phyloP scores from a whole-genome alignment of 2,888 invertebrate genomes.

The Congeria kusceri region DNA sequence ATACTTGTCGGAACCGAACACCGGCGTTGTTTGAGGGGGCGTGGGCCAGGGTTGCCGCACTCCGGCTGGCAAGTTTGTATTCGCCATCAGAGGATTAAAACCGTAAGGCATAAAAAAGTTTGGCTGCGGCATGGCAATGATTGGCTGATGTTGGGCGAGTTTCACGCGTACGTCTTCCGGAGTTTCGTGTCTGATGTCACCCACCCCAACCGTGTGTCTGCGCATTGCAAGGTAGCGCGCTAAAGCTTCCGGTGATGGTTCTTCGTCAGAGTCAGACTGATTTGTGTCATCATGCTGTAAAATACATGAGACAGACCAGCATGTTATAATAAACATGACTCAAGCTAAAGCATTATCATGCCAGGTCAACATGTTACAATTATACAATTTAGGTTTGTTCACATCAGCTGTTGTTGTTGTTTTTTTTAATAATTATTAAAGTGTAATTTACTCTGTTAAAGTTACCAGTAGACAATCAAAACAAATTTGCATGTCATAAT shows the following conservation, averaged over 20 bases:
- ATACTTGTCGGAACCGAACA: slow-evolving; percentile 96
- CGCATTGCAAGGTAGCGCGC: slow-evolving; percentile 88
- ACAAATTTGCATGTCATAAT: too few species aligned
- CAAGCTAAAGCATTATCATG: too few species aligned
- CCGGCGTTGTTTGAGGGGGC: slow-evolving; percentile 77
- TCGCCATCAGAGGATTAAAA: slow-evolving; percentile 54
- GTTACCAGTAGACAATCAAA: too few species aligned
- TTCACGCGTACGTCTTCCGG: slow-evolving; percentile 81
- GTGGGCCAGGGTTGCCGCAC: slow-evolving; percentile 87
- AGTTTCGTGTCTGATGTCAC: slow-evolving; percentile 94
- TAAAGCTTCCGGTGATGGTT: slow-evolving; percentile 85
- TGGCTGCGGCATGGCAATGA: slow-evolving; percentile 79
- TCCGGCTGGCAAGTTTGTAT: slow-evolving; percentile 93
- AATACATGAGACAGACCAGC: not conserved
- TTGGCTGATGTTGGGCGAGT: slow-evolving; percentile 81
- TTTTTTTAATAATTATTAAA: too few species aligned
- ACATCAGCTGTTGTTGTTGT: too few species aligned
- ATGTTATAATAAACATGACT: too few species aligned
- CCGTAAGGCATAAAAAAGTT: slow-evolving; percentile 75
- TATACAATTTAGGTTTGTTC: too few species aligned
- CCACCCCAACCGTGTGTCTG: slow-evolving; percentile 95
- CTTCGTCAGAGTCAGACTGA: slow-evolving; percentile 85
- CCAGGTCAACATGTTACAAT: too few species aligned
- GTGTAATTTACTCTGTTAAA: too few species aligned
- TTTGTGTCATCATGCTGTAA: slow-evolving; percentile 75